Conservation (phyloP, 2,888 invertebrate genomes). For the Rosalia funebris region DNA sequence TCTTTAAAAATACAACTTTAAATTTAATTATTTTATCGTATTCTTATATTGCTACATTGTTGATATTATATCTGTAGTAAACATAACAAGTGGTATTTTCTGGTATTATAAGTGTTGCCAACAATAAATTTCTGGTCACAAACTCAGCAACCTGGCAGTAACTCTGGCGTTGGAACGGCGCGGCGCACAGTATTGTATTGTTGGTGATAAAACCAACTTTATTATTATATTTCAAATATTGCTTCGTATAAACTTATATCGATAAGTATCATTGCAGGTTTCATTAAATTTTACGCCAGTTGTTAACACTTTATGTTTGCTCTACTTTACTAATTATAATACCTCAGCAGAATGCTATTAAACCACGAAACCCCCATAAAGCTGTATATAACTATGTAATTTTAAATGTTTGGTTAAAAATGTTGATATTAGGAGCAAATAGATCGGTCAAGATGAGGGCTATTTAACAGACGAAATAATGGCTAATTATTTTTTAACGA, state of each 20-base stretch:
- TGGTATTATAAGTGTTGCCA: slow-evolving; percentile 1
- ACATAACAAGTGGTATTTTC: background rate
- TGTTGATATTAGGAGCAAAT: slow-evolving; percentile 22
- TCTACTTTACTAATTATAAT: slow-evolving; percentile 27
- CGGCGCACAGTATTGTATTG: background rate
- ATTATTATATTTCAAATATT: slow-evolving; percentile 25
- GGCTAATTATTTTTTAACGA: slow-evolving; percentile 11
- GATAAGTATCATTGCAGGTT: slow-evolving; percentile 22
- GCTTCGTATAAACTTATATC: slow-evolving; percentile 19
- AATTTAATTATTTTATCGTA: too few relatives aligned
- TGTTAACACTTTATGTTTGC: slow-evolving; percentile 31
- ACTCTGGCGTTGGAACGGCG: background rate
- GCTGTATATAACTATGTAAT: slow-evolving; percentile 15
- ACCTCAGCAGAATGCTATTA: slow-evolving; percentile 18
- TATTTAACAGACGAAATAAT: slow-evolving; percentile 14
- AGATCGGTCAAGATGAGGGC: slow-evolving; percentile 17
- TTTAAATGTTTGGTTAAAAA: slow-evolving; percentile 17
- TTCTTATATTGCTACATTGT: slow-evolving; percentile 15
- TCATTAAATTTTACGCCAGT: slow-evolving; percentile 27
- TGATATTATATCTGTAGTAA: background rate
- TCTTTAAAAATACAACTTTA: too few relatives aligned
- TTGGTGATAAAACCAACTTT: slow-evolving; percentile 8
- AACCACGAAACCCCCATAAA: slow-evolving; percentile 20
- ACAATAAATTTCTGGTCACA: slow-evolving; percentile 22
- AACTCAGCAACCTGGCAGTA: slow-evolving; percentile 16